phyloP scores from a whole-genome alignment of 2,888 invertebrate genomes.

The Camptogramma bilineatum region DNA sequence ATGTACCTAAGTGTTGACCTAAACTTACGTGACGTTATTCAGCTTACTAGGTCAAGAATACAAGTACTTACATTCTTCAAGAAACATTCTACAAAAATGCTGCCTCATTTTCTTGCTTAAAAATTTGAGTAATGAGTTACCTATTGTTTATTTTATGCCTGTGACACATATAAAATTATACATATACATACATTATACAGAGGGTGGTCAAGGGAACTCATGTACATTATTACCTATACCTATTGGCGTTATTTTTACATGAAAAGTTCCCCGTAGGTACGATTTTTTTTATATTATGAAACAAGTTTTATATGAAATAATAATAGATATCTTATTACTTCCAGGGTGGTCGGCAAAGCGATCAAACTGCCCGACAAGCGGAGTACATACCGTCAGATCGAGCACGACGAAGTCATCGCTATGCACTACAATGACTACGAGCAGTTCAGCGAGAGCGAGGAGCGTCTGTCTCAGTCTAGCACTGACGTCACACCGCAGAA shows the following conservation, averaged over 20 bases:
- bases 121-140: neutral
- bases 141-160: neutral
- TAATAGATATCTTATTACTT: too few species aligned
- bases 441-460: constrained; percentile 76
- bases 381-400: constrained; percentile 64
- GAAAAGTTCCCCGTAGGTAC: too few species aligned
- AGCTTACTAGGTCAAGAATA: neutral
- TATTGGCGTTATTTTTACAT: too few species aligned
- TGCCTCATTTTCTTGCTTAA: neutral
- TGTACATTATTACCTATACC: too few species aligned
- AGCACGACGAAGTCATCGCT: constrained; percentile 77
- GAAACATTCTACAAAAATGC: neutral
- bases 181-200: too few species aligned
- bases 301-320: too few species aligned
- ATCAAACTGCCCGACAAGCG: constrained; percentile 68
- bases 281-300: neutral
- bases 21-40: neutral
- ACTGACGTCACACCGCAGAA: constrained; percentile 78
- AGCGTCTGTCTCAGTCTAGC: constrained; percentile 76
- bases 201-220: too few species aligned
- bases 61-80: constrained; percentile 1
- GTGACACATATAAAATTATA: too few species aligned
- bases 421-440: constrained; percentile 78
- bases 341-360: constrained; percentile 74
- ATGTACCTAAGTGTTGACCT: neutral